These are phyloP conservation scores for Dryoscopus gambensis DNA, from an alignment of 2,113 vertebrate genomes.

Conservation along the genomic window DNA sequence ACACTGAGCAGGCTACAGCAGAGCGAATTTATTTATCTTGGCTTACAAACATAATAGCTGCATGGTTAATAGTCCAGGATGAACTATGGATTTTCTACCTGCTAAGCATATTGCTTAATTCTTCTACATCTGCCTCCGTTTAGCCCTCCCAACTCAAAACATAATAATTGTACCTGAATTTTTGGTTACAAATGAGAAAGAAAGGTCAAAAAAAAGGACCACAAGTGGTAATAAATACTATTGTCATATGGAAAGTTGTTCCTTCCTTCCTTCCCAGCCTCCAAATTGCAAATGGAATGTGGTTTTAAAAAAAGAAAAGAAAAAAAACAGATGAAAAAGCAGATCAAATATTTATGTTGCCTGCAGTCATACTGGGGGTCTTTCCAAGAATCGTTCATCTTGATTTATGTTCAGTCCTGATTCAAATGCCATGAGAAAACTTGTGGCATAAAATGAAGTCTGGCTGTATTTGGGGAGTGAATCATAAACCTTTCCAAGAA, in stretches of 20 bases:
- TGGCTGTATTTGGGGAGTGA: neutral
- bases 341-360: conserved; percentile 65
- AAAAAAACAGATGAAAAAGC: neutral
- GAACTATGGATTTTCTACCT: neutral
- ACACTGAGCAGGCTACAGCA: neutral
- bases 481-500: neutral
- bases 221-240: neutral
- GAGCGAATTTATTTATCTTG: neutral
- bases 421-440: conserved; percentile 20
- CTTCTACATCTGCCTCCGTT: neutral
- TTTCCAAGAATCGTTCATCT: neutral
- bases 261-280: neutral
- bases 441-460: neutral
- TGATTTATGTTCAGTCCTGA: neutral
- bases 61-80: neutral
- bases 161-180: neutral
- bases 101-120: neutral
- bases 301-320: neutral
- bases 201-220: neutral
- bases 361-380: neutral
- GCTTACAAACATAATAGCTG: neutral
- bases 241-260: neutral
- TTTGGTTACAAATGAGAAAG: neutral
- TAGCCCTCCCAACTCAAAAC: neutral
- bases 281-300: neutral